Conservation (phyloP, 2,888 invertebrate genomes). For the Agrilus mali region DNA sequence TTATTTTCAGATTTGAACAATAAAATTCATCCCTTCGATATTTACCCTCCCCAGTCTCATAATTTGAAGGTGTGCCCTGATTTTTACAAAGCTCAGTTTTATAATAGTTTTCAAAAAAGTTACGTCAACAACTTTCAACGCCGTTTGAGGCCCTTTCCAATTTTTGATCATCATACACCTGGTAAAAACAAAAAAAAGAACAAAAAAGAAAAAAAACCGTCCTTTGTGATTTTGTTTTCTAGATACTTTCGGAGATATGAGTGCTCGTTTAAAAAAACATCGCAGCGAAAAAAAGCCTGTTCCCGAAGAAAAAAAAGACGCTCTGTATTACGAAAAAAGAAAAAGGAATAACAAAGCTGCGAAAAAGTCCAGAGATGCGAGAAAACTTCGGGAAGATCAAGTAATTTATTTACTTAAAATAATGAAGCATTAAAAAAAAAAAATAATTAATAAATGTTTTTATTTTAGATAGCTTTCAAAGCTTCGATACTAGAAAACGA, state of each 20-base stretch:
- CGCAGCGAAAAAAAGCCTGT: slow-evolving; percentile 78
- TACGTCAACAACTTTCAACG: too few relatives aligned
- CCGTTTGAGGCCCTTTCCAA: too few relatives aligned
- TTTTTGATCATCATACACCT: too few relatives aligned
- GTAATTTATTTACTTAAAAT: slow-evolving; percentile 29
- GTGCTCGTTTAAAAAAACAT: slow-evolving; percentile 37
- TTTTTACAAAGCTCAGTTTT: too few relatives aligned
- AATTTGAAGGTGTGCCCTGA: too few relatives aligned
- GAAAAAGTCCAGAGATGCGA: slow-evolving; percentile 80
- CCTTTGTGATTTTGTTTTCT: too few relatives aligned
- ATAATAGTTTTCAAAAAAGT: too few relatives aligned
- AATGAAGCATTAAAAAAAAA: background rate
- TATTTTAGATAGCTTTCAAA: slow-evolving; percentile 59
- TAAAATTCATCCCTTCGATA: too few relatives aligned
- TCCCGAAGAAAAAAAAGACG: slow-evolving; percentile 77
- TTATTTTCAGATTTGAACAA: too few relatives aligned
- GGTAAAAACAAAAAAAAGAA: too few relatives aligned
- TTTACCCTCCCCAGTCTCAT: too few relatives aligned
- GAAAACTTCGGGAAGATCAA: slow-evolving; percentile 79
- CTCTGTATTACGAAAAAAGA: slow-evolving; percentile 78
- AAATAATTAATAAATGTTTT: slow-evolving; percentile 7
- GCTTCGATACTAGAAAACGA: slow-evolving; percentile 80
- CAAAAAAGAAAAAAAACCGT: too few relatives aligned
- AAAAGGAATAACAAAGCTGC: slow-evolving; percentile 84
- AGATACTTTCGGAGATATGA: slow-evolving; percentile 1